Evolutionary conservation across 2,113 vertebrate species (phyloP), one percentile per base, ranked within the genome.

Genomic region (Sapayoa aenigma): DNA sequence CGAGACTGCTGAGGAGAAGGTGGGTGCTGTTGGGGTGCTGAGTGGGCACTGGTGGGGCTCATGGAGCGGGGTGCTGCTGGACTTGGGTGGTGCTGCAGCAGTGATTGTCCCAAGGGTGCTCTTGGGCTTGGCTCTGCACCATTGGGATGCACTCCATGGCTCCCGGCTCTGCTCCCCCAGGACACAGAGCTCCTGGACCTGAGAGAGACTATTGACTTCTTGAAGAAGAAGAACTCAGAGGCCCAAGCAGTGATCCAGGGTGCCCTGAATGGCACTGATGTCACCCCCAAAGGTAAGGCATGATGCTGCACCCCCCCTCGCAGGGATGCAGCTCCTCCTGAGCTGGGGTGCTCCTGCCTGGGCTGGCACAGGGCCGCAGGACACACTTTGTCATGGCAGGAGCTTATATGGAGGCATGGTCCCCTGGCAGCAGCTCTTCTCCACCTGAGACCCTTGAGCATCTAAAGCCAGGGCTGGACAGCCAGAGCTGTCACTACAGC

Each of bases 161-260:
- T 88, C 22, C 49, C 0, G 27, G 17, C 76, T 62, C 6, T 62
- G 42, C 68, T 74, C 63, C 83, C 41, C 11, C 71, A 99, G 99
- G 99, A 99, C 95, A 97, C 98, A 0, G 99, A 99, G 95, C 97
- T 99, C 96, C 11, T 97, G 60, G 99, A 99, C 37, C 95, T 99
- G 92, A 98, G 98, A 59, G 99, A 99, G 79, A 99, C 99, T 55
- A 99, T 99, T 3, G 99, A 99, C 60, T 90, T 98, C 55, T 96
- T 99, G 76, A 98, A 99, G 97, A 84, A 97, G 89, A 99, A 98
- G 96, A 99, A 99, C 89, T 98, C 99, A 0, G 99, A 99, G 95
- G 99, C 99, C 30, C 99, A 99, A 74, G 99, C 98, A 6, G 99
- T 99, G 73, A 99, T 99, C 90, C 99, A 99, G 2, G 99, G 98